Evolutionary conservation across 92 coral and sea anemone genomes (phyloP), one percentile per base, ranked within the genome.

Genomic region (Ricordea florida): DNA sequence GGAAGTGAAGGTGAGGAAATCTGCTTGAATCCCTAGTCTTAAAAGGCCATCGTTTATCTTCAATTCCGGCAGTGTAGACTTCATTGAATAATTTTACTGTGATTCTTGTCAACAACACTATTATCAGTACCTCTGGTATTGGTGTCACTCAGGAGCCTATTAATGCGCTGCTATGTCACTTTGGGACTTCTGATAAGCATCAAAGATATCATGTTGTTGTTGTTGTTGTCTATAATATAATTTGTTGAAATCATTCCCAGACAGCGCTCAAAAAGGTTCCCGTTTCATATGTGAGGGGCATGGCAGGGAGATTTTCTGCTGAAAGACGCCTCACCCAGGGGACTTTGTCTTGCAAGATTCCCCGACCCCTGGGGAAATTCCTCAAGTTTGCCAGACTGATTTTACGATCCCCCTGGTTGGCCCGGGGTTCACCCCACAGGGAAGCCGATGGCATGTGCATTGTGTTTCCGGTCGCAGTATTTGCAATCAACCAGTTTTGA

Each of bases 351-450:
- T 20, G 32, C 13, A 17, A 34, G 31, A 28, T 70, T 53, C 20
- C 78, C 78, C 52, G 29, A 31, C 66, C 66, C 50, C 22, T 46
- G 66, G 37, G 66, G 78, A 28, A 70, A 55, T 42, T 29, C 13
- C 78, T 70, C 66, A 52, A 36, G 51, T 59, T 31, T 53, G 61
- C 34, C 36, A 52, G 32, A 35, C 55, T 70, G 46, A 29, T 59
- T 59, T 59, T 46, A 57, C 78, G 31, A 55, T 53, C 47, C 46
- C 77, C 77, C 77, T 69, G 63, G 65, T 69, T 46, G 37, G 77
- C 77, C 77, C 76, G 77, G 77, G 65, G 65, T 29, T 69, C 77
- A 51, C 77, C 77, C 64, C 77, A 69, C 49, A 33, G 77, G 77
- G 66, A 51, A 69, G 77, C 63, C 77, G 48, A 35, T 69, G 65